Conservation (phyloP, 92 coral and sea anemone genomes). For the Palythoa grandiflora region DNA sequence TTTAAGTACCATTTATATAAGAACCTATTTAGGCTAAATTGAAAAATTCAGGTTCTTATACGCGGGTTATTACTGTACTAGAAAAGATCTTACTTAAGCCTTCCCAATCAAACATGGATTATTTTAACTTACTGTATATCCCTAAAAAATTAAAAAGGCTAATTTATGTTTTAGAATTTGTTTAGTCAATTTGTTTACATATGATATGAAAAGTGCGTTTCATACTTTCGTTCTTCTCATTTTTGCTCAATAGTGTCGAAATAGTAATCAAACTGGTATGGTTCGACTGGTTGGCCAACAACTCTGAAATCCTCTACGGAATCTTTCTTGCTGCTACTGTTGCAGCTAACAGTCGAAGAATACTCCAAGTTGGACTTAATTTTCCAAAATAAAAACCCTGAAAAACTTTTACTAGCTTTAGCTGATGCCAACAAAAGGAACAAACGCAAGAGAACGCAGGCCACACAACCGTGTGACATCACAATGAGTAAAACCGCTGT, state of each 20-base stretch:
- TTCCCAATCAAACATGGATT: too few species aligned
- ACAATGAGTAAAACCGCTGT: not conserved
- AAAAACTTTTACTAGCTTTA: not conserved
- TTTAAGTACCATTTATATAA: too few species aligned
- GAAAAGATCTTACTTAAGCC: too few species aligned
- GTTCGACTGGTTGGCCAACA: not conserved
- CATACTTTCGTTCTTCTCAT: not conserved
- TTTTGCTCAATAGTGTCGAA: not conserved
- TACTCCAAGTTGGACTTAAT: not conserved
- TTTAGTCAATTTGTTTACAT: not conserved
- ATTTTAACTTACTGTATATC: too few species aligned
- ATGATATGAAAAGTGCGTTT: not conserved
- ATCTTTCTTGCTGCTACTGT: not conserved
- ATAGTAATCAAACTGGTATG: slow-evolving; percentile 10
- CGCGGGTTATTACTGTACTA: too few species aligned
- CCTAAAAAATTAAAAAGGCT: not conserved
- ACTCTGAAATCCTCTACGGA: not conserved
- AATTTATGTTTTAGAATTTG: not conserved
- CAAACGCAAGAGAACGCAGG: not conserved
- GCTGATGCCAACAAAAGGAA: not conserved
- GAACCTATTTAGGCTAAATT: too few species aligned
- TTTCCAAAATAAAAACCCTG: not conserved
- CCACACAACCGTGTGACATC: not conserved
- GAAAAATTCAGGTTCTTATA: too few species aligned
- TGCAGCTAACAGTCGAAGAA: not conserved